Evolutionary conservation across 2,113 vertebrate genomes (phyloP), one percentile per base, ranked within the genome.

Genomic region (Laticauda colubrina): DNA sequence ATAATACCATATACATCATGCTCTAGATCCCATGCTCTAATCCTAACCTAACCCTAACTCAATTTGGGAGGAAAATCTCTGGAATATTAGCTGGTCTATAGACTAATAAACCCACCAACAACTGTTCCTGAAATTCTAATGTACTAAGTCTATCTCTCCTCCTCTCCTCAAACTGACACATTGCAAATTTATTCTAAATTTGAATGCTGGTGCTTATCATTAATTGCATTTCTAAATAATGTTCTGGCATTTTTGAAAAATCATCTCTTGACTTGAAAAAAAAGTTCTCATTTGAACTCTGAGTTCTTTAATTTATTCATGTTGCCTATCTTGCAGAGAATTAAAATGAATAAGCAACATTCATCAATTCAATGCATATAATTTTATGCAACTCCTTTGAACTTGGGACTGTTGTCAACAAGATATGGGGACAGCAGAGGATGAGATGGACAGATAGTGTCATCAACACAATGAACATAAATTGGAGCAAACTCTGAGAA

Each of bases 221-320:
- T 92, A 96, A 94, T 95, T 95, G 93, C 85, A 94, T 92, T 94
- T 95, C 91, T 86, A 94, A 96, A 94, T 92, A 95, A 95, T 43
- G 93, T 21, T 93, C 95, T 95, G 89, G 51, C 90, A 88, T 93
- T 94, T 95, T 95, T 85, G 95, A 95, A 85, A 96, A 94, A 53
- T 39, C 6, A 85, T 85, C 51, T 92, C 95, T 94, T 94, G 93
- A 94, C 96, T 91, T 90, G 92, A 96, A 90, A 97, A 96, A 96
- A 94, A 61, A 55, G 94, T 45, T 90, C 89, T 93, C 87, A 81
- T 39, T 81, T 92, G 55, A 69, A 48, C 93, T 93, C 53, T 93
- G 86, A 91, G 75, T 93, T 61, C 91, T 94, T 96, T 56, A 23
- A 39, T 64, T 45, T 91, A 93, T 88, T 85, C 53, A 90, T 94